These are phyloP conservation scores for Ursus arctos DNA, from an alignment of 2,113 vertebrate species.

Conservation along the genomic window DNA sequence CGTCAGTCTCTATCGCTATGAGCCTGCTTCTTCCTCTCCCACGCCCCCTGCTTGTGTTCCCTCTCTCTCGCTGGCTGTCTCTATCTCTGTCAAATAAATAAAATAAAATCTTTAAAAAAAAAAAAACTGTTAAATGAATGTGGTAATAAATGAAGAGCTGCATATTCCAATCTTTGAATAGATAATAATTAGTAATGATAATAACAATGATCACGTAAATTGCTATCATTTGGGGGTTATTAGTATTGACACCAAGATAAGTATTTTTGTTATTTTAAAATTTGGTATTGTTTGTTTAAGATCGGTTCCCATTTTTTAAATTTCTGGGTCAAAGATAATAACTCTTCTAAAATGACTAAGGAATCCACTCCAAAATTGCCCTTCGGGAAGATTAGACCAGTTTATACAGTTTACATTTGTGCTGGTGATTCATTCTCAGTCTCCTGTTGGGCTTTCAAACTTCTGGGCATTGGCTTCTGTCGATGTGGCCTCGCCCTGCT, in stretches of 20 bases:
- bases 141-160: neutral
- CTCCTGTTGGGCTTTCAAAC: slow-evolving; percentile 59
- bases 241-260: neutral
- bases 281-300: slow-evolving; percentile 44
- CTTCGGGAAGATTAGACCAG: neutral
- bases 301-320: neutral
- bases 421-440: slow-evolving; percentile 9
- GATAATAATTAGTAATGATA: neutral
- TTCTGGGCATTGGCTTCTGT: slow-evolving; percentile 17
- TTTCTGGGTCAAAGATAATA: slow-evolving; percentile 11
- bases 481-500: neutral
- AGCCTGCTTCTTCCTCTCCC: no score
- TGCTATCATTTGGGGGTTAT: neutral
- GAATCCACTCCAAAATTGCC: slow-evolving; percentile 56
- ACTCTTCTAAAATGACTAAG: slow-evolving; percentile 8
- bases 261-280: neutral
- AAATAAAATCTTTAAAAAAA: no score
- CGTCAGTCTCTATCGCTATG: no score
- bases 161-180: neutral
- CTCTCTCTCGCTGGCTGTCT: no score
- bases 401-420: slow-evolving; percentile 13
- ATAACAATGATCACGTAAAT: neutral
- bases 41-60: no score
- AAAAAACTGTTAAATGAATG: neutral
- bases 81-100: no score